phyloP scores from a whole-genome alignment of 35 echinoderm and acorn worm genomes.

The Strongylocentrotus purpuratus region DNA sequence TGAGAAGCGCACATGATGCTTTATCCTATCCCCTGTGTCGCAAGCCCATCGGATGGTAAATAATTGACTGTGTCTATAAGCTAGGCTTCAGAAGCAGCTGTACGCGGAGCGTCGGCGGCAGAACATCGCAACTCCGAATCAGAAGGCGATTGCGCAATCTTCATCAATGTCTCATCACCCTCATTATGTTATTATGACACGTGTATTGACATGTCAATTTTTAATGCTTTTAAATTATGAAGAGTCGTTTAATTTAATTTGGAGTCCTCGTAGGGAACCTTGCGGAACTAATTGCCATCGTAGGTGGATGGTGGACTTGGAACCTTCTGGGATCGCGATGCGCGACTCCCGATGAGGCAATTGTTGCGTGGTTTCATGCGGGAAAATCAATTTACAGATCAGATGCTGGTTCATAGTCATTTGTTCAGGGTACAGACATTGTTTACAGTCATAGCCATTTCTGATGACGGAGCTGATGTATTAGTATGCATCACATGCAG shows the following conservation, averaged over 20 bases:
- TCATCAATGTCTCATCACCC: neutral
- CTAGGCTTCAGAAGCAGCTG: neutral
- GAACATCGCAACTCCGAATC: neutral
- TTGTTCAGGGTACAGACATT: neutral
- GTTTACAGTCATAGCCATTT: neutral
- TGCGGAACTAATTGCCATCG: neutral
- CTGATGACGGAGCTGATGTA: neutral
- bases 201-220: neutral
- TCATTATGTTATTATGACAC: no score
- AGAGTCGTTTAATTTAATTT: neutral
- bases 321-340: neutral
- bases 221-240: neutral
- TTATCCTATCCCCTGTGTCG: constrained; percentile 15
- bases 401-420: neutral
- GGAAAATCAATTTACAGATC: neutral
- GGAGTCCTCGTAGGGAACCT: neutral
- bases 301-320: neutral
- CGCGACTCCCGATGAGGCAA: neutral
- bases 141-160: neutral
- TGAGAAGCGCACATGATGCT: neutral
- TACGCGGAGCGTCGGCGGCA: neutral
- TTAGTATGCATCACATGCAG: no score
- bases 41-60: constrained; percentile 28
- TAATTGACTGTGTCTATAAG: constrained; percentile 42
- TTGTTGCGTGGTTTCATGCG: constrained; percentile 5